phyloP scores from a whole-genome alignment of 2,797 vertebrate species.

The Pachyuromys duprasi region DNA sequence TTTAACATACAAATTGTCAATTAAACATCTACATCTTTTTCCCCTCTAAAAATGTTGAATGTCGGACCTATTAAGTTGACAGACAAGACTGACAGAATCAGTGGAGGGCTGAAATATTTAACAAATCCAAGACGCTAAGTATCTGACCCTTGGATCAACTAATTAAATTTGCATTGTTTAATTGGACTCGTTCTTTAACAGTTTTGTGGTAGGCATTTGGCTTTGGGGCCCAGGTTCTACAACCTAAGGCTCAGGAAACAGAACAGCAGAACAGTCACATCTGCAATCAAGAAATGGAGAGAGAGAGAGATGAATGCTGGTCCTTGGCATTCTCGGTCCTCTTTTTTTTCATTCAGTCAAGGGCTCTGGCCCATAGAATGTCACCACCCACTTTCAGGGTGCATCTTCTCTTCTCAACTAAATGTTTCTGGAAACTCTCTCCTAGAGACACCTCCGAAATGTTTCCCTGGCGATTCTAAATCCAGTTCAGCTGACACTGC shows the following conservation, averaged over 20 bases:
- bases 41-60: not conserved
- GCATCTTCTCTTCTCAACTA: not conserved
- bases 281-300: not conserved
- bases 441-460: not conserved
- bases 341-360: not conserved
- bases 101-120: not conserved
- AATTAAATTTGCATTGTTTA: not conserved
- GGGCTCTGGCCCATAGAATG: not conserved
- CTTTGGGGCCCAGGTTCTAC: not conserved
- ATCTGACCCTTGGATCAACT: not conserved
- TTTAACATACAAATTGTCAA: slow-evolving; percentile 9
- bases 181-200: not conserved
- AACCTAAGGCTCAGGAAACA: not conserved
- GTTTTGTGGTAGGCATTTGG: slow-evolving; percentile 44
- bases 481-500: not conserved
- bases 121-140: not conserved
- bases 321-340: not conserved
- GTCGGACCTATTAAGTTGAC: not conserved
- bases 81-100: not conserved
- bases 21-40: not conserved
- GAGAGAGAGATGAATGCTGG: not conserved
- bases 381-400: not conserved
- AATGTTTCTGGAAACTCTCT: not conserved
- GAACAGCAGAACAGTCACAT: not conserved
- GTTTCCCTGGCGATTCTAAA: not conserved